These are phyloP conservation scores for Nysson spinosus DNA, from an alignment of 2,888 invertebrate species.

Conservation along the genomic window DNA sequence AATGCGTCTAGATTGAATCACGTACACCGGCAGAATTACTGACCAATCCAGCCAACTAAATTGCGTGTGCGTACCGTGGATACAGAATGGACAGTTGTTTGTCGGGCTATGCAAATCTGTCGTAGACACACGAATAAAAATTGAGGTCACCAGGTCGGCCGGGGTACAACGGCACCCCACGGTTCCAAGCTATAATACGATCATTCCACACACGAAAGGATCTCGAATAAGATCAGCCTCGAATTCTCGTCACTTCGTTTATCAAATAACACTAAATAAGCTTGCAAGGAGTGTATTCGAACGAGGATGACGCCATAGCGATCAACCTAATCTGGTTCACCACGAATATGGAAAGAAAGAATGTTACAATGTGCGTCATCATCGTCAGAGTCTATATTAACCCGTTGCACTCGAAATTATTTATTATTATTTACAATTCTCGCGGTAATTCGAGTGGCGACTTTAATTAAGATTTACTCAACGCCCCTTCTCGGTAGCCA, in stretches of 20 bases:
- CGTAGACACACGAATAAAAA: constrained; percentile 44
- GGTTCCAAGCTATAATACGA: constrained; percentile 9
- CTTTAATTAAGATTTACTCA: no score
- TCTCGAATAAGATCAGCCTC: constrained; percentile 13
- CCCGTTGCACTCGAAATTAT: no score
- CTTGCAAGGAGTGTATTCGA: constrained; percentile 2
- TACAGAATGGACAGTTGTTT: constrained; percentile 65
- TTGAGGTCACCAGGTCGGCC: constrained; percentile 65
- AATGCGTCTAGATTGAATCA: constrained; percentile 69
- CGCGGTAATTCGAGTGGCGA: no score
- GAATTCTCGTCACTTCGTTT: constrained; percentile 19
- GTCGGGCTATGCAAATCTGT: constrained; percentile 63
- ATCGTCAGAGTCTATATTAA: no score
- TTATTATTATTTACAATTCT: no score
- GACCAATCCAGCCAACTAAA: constrained; percentile 42
- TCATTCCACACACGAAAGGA: constrained; percentile 33
- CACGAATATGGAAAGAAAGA: background rate
- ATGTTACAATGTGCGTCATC: no score
- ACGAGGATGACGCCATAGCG: constrained; percentile 3
- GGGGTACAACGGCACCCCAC: constrained; percentile 13
- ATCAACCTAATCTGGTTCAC: background rate
- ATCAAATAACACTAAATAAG: background rate
- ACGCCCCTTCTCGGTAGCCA: no score
- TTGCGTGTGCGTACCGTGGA: constrained; percentile 61
- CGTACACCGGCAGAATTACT: constrained; percentile 59